Evolutionary conservation across 2,888 invertebrate species (phyloP), one percentile per base, ranked within the genome.

Genomic region (Eremobia ochroleuca): DNA sequence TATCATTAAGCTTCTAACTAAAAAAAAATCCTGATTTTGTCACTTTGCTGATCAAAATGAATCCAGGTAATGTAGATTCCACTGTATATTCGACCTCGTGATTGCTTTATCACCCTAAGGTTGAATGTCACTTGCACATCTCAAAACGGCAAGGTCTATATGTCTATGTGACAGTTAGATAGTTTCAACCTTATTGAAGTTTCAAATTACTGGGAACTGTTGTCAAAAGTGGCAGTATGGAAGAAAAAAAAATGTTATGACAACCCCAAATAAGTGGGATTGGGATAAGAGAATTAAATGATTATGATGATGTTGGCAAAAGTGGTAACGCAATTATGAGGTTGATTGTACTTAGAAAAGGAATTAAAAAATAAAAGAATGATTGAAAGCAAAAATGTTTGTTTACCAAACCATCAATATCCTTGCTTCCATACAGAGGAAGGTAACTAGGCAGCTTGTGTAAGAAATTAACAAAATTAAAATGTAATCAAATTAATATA

Each of bases 401-500:
- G 74, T 83, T 97, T 97, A 98, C 98, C 98, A 98, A 96, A 96
- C 98, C 98, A 94, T 98, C 98, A 91, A 98, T 97, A 93, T 98
- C 98, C 96, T 97, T 97, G 94, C 97, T 97, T 93, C 98, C 98
- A 94, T 98, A 98, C 87, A 98, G 95, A 85, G 98, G 98, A 88
- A 98, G 97, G 95, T 98, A 98, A 95, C 97, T 98, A 88, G 98
- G 98, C 96, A 98, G 98, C 98, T 98, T 97, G 96, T 82, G 85
- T 90, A 88, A 92, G 92, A 91, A 85, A 90, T 80, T 83, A 86
- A 85, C 13, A 77, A 81, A 85, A 84, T 85, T 81, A 82, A 61
- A 82, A 82, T 76, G 0, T 37, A 64, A 64, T 78, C 31, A 59
- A 71, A 67, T 58, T 5, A 68, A 46, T 34, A n/a, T 18, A 55